These are phyloP conservation scores for Dicentrarchus labrax DNA, from an alignment of 2,113 vertebrate genomes.

Conservation along the genomic window DNA sequence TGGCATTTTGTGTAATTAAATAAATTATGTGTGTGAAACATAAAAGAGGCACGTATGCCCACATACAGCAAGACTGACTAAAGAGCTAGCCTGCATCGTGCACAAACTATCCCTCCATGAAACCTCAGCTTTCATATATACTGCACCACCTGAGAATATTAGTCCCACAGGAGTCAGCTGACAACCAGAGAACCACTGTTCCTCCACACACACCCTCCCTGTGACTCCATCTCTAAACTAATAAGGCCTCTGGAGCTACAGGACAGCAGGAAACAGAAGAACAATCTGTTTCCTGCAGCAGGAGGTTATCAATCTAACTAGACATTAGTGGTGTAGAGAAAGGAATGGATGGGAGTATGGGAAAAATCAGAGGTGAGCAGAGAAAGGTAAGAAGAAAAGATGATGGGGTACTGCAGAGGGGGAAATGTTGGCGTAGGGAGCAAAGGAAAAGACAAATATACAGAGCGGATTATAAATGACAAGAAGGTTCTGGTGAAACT, in stretches of 20 bases:
- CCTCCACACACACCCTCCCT: conserved; percentile 3
- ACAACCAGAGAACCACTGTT: conserved; percentile 34
- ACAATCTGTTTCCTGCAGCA: conserved; percentile 66
- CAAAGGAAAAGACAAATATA: conserved; percentile 15
- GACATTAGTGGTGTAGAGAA: conserved; percentile 13
- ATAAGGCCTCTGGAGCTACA: conserved; percentile 55
- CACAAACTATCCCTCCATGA: conserved; percentile 2
- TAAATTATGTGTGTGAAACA: background rate
- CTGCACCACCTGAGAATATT: conserved; percentile 26
- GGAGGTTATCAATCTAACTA: conserved; percentile 73
- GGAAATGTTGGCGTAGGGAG: background rate
- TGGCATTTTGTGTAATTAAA: background rate
- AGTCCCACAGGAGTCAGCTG: conserved; percentile 62
- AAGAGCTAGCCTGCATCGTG: background rate
- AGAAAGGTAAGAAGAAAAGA: conserved; percentile 20
- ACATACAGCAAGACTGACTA: background rate
- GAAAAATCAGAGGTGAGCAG: conserved; percentile 26
- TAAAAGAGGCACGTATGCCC: background rate
- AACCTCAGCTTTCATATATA: conserved; percentile 16
- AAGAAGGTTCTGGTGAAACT: conserved; percentile 3
- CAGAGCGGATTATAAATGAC: conserved; percentile 9
- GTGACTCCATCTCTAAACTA: conserved; percentile 59
- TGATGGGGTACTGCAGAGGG: conserved; percentile 20
- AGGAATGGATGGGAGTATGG: conserved; percentile 6
- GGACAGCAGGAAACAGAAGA: conserved; percentile 60